Evolutionary conservation across 2,888 invertebrate species (phyloP).

Genomic region (Eupeodes luniger): DNA sequence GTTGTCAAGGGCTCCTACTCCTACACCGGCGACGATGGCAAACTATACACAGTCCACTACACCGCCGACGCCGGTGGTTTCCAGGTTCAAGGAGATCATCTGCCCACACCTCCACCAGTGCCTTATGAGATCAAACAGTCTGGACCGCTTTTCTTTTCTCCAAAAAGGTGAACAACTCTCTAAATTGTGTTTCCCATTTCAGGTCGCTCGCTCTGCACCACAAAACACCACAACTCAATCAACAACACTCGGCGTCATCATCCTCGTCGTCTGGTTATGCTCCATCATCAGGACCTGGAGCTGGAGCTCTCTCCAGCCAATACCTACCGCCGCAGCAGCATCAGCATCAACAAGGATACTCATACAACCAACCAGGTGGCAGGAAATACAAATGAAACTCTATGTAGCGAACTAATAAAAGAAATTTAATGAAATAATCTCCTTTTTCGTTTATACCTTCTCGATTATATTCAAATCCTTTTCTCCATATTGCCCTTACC

Average conservation of each 20-base stretch:
- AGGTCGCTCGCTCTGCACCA: constrained; percentile 62
- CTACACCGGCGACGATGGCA: constrained; percentile 87
- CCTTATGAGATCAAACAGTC: constrained; percentile 84
- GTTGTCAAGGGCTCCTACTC: constrained; percentile 88
- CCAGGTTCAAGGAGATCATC: constrained; percentile 90
- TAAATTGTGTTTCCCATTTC: constrained; percentile 60
- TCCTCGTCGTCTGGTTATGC: constrained; percentile 44
- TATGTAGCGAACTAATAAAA: constrained; percentile 72
- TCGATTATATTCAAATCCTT: constrained; percentile 57
- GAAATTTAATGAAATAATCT: constrained; percentile 73
- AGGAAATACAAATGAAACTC: constrained; percentile 67
- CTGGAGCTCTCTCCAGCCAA: constrained; percentile 53
- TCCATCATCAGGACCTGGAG: background rate
- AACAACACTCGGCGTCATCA: constrained; percentile 61
- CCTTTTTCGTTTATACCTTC: constrained; percentile 20
- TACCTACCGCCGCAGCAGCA: constrained; percentile 47
- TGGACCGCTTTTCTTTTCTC: constrained; percentile 1
- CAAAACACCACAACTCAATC: constrained; percentile 68
- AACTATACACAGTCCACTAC: constrained; percentile 87
- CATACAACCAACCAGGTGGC: constrained; percentile 70
- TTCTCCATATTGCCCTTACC: background rate
- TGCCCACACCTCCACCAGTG: constrained; percentile 91
- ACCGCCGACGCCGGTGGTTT: constrained; percentile 91
- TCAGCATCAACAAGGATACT: constrained; percentile 49
- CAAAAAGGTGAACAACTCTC: constrained; percentile 61